phyloP scores from a whole-genome alignment of 1,140 invertebrate genomes.

The Nebria ingens region DNA sequence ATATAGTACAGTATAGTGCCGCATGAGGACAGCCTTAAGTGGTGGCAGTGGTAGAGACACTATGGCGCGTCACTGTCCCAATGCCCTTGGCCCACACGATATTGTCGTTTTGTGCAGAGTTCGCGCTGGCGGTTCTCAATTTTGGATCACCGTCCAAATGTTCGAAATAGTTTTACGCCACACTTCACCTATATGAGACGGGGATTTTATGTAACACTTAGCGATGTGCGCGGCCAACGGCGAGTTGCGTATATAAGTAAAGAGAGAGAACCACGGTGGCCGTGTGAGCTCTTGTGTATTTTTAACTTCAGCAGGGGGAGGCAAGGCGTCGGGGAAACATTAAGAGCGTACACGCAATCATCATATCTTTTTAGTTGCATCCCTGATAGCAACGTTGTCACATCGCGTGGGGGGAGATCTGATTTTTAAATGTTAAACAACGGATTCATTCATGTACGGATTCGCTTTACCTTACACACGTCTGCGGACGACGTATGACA shows the following conservation, averaged over 20 bases:
- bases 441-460: constrained; percentile 24
- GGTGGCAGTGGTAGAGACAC: no score
- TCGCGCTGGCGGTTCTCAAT: background rate
- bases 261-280: background rate
- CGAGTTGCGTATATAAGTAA: constrained; percentile 29
- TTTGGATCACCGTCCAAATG: background rate
- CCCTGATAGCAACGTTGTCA: constrained; percentile 22
- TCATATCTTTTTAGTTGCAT: constrained; percentile 28
- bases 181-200: constrained; percentile 6
- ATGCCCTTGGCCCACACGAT: constrained; percentile 2
- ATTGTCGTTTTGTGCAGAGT: background rate
- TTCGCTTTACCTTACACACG: constrained; percentile 25
- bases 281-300: constrained; percentile 2
- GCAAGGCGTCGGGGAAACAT: constrained; percentile 15
- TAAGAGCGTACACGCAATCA: no score
- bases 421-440: background rate
- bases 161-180: constrained; percentile 6
- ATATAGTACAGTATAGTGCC: no score
- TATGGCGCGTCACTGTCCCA: no score
- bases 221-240: constrained; percentile 6
- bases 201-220: constrained; percentile 4
- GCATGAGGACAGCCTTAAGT: no score
- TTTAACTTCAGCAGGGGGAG: constrained; percentile 15
- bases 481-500: constrained; percentile 24
- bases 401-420: constrained; percentile 13